Evolutionary conservation across 2,797 vertebrate species (phyloP), one percentile per base, ranked within the genome.

Genomic region (Rhinichthys osculus): DNA sequence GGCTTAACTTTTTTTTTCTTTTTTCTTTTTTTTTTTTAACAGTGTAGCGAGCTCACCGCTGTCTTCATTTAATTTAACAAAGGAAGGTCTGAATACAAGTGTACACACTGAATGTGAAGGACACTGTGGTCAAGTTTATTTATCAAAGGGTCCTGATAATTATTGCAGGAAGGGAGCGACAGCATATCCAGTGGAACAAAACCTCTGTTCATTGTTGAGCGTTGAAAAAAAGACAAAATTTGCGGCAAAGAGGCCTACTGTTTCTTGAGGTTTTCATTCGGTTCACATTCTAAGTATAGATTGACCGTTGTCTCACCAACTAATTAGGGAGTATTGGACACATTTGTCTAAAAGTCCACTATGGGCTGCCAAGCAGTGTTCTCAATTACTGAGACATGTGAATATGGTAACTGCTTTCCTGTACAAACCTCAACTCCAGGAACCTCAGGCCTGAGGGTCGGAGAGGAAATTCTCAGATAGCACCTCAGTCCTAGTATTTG

Each of bases 261-360:
- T 80, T 84, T 84, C 78, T 67, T 86, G 72, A 78, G 82, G 78
- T 82, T 88, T 86, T 82, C 59, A 77, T 77, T 67, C 77, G 16
- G 47, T 86, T 66, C 84, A 33, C 52, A 47, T 84, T 84, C 59
- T 50, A 86, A 72, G 85, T 82, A 84, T 76, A 70, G 72, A 79
- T 50, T 84, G 77, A 44, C 33, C 47, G 38, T 23, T 84, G 81
- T 71, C 59, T 81, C 54, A 73, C 86, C 70, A 66, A 84, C 78
- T 81, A 74, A 88, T 88, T 88, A 86, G 64, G 54, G 16, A 83
- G 69, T 42, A 73, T 66, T 84, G 85, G 72, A 86, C 64, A 81
- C 82, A 67, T 86, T 82, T 70, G 73, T 81, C 33, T 40, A 59
- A 77, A 67, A 72, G 72, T 66, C 78, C 83, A 81, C 86, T 47